Conservation (phyloP, 2,888 invertebrate species). For the Hydraecia micacea region DNA sequence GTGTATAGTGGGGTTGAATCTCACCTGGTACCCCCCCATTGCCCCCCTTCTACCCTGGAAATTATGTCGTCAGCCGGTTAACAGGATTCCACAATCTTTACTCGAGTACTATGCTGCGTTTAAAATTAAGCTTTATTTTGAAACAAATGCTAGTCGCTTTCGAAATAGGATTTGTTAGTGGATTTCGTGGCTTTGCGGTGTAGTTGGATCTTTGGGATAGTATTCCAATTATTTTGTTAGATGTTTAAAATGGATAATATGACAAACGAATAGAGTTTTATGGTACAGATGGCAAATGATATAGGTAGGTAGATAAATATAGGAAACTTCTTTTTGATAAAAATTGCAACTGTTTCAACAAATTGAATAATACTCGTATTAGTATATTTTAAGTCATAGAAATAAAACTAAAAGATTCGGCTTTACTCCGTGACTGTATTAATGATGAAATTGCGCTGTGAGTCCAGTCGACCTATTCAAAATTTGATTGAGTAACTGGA, state of each 20-base stretch:
- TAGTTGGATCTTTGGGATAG: constrained; percentile 7
- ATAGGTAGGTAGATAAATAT: background rate
- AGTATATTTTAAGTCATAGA: no score
- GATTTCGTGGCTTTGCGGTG: constrained; percentile 25
- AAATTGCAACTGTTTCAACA: background rate
- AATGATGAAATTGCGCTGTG: no score
- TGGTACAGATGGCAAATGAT: background rate
- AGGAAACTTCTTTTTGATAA: background rate
- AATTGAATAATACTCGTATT: no score
- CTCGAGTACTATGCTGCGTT: constrained; percentile 35
- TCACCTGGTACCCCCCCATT: constrained; percentile 17
- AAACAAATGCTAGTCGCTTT: constrained; percentile 44
- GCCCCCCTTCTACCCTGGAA: constrained; percentile 27
- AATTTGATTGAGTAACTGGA: no score
- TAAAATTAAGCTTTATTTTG: constrained; percentile 56
- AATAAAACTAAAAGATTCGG: no score
- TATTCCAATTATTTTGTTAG: constrained; percentile 1
- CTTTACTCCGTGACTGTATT: no score
- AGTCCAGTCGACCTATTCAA: no score
- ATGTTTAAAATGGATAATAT: background rate
- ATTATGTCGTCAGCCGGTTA: constrained; percentile 63
- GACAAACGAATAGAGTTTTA: background rate
- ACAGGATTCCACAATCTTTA: constrained; percentile 65
- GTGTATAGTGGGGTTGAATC: constrained; percentile 33
- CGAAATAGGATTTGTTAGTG: constrained; percentile 37